Base-by-base conservation (phyloP, 2,888 invertebrate species). In the Cataglyphis livida region DNA sequence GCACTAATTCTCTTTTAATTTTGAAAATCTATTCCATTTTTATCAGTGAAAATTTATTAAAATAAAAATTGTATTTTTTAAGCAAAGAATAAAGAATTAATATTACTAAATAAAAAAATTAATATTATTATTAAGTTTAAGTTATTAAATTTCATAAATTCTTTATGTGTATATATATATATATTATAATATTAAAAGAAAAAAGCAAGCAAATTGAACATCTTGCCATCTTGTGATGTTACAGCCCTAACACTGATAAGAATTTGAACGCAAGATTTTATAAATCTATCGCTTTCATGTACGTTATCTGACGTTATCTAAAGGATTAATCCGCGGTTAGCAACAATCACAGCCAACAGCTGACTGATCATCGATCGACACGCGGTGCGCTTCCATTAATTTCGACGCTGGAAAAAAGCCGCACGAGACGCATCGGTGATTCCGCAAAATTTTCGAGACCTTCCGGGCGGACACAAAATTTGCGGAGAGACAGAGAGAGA, bases 321-420 rank as follows among this genome's bases (percentile, higher is more conserved):
- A 7, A 38, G 12, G 38, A 18, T 44, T 38, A 73, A 78, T 57
- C 18, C 74, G 74, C 41, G 57, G 57, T 59, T 74, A 57, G 78
- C 59, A 74, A 73, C 57, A 79, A 78, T 71, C 78, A 78, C 74
- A 59, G 5, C 32, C 21, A 71, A 85, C 86, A 83, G 78, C 59
- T 74, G 73, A 44, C 15, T 15, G 65, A 59, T 75, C 71, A 59
- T 68, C 74, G 35, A 48, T 12, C 71, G 74, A 62, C 79, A 64
- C 61, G 68, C 65, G 38, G n/a, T 61, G 18, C 32, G 73, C 76
- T 62, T 18, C 54, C 54, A 28, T 18, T 83, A 68, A 81, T 83
- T 84, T 82, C 62, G 61, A 66, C 64, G 54, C 51, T 1, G 28
- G 48, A 65, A 81, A 73, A 75, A 66, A 65, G 62, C 81, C 81